Conservation (phyloP, 2,113 vertebrate species). For the Oryzias celebensis region DNA sequence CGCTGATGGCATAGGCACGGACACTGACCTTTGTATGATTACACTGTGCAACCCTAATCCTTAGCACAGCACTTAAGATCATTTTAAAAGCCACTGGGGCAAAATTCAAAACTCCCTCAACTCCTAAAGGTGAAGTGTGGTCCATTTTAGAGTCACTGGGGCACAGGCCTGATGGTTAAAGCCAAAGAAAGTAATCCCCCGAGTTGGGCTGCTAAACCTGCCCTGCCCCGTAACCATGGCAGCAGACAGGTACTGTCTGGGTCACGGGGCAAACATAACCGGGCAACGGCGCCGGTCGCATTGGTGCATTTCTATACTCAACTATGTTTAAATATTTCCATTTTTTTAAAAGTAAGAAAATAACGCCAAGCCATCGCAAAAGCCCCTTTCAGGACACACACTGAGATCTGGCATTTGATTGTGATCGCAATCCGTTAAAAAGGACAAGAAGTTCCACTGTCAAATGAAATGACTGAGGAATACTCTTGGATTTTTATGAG, state of each 20-base stretch:
- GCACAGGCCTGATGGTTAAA: constrained; percentile 65
- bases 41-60: constrained; percentile 58
- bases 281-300: constrained; percentile 45
- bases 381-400: too few species aligned
- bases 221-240: constrained; percentile 73
- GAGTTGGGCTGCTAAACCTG: constrained; percentile 74
- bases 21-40: constrained; percentile 68
- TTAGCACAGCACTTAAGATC: constrained; percentile 64
- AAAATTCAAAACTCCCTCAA: constrained; percentile 44
- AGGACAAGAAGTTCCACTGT: too few species aligned
- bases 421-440: too few species aligned
- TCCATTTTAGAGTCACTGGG: constrained; percentile 65
- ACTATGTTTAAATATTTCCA: constrained; percentile 14
- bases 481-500: too few species aligned
- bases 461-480: too few species aligned
- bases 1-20: constrained; percentile 58
- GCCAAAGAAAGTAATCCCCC: constrained; percentile 73
- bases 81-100: constrained; percentile 68
- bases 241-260: constrained; percentile 79
- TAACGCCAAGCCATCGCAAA: too few species aligned
- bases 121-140: constrained; percentile 53
- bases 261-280: constrained; percentile 75
- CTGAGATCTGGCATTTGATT: too few species aligned
- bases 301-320: constrained; percentile 59
- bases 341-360: too few species aligned